Percentiles rank a stretch among this genome's conserved stretches.
Conservation (phyloP, 2,113 vertebrate genomes). For the Gulo gulo region DNA sequence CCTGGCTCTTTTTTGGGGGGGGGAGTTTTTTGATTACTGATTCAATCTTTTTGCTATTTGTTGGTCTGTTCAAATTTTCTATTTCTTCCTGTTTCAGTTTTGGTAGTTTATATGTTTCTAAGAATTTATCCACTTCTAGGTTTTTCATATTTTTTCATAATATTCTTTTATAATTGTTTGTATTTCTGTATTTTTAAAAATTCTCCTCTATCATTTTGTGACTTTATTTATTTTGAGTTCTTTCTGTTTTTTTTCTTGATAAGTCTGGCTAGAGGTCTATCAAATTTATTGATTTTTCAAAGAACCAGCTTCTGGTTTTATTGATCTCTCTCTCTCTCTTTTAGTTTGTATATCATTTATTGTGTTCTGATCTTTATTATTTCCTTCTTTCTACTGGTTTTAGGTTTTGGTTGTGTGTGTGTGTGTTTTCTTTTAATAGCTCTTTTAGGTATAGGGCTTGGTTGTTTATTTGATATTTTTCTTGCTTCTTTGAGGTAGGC, state of each 20-base stretch:
- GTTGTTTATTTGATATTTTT: not conserved
- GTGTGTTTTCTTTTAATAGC: not conserved
- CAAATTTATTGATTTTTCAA: not conserved
- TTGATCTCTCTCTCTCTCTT: not conserved
- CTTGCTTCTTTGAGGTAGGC: not conserved
- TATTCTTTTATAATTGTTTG: not conserved
- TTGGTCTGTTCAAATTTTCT: not conserved
- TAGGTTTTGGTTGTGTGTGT: not conserved
- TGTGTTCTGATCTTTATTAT: not conserved
- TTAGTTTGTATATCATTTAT: not conserved
- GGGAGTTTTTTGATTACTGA: not conserved
- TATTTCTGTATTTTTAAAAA: not conserved
- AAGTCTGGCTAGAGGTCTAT: not conserved
- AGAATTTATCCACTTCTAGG: not conserved
- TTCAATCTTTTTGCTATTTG: not conserved
- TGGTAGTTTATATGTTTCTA: not conserved
- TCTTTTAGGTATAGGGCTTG: not conserved
- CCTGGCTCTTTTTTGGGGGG: not conserved
- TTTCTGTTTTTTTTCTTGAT: not conserved
- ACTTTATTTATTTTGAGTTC: not conserved
- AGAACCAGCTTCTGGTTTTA: not conserved
- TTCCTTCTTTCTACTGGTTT: not conserved
- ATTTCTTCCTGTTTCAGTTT: not conserved
- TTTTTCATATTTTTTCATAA: not conserved
- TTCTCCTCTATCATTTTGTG: not conserved